These are phyloP conservation scores for Natator depressus DNA, from an alignment of 2,113 vertebrate genomes.

Conservation along the genomic window DNA sequence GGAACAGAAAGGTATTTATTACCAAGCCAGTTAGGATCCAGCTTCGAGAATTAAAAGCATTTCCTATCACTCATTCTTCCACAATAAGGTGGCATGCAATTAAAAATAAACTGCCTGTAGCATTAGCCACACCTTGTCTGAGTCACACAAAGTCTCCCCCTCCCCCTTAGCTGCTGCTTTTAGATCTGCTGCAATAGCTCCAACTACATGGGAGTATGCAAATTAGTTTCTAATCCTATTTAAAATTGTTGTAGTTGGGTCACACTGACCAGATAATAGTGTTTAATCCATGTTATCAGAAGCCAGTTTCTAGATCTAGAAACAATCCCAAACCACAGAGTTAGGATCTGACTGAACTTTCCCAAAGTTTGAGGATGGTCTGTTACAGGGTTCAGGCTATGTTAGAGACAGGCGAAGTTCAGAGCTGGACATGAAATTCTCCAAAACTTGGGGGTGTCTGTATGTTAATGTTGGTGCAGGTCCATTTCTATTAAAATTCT, in stretches of 20 bases:
- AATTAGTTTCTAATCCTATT: slow-evolving; percentile 6
- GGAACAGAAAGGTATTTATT: background rate
- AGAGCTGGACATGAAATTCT: background rate
- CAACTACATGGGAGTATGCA: background rate
- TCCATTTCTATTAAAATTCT: background rate
- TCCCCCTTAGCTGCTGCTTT: background rate
- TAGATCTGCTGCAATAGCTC: background rate
- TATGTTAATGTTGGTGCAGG: background rate
- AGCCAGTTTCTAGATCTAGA: background rate
- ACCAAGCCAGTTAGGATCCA: background rate
- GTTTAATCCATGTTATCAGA: background rate
- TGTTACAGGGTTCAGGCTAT: background rate
- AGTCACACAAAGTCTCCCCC: background rate
- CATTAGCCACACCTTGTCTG: background rate
- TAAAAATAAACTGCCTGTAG: background rate
- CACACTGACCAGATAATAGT: background rate
- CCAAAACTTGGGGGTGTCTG: background rate
- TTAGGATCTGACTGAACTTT: background rate
- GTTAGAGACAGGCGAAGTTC: background rate
- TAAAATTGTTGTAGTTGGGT: slow-evolving; percentile 17
- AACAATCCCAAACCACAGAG: background rate
- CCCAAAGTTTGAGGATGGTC: background rate
- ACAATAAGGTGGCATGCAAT: background rate
- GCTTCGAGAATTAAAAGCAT: background rate
- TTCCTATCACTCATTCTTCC: background rate